These are phyloP conservation scores for Spermophilus dauricus DNA, from an alignment of 2,113 vertebrate species.

Conservation along the genomic window DNA sequence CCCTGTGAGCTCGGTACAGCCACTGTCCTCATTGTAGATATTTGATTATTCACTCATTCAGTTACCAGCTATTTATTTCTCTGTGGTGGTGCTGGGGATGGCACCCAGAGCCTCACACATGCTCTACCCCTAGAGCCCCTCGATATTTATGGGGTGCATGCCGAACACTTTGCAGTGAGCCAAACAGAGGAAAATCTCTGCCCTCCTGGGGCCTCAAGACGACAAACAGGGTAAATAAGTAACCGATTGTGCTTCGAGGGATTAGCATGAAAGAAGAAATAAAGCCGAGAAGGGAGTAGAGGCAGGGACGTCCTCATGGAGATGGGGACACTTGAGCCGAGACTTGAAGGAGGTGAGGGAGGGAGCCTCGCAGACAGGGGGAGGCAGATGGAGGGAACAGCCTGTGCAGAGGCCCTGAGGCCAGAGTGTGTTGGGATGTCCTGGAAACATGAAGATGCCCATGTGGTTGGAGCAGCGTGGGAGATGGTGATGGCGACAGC, in stretches of 20 bases:
- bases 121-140: background rate
- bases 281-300: background rate
- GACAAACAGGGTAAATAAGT: background rate
- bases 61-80: background rate
- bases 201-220: background rate
- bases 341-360: background rate
- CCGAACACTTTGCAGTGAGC: background rate
- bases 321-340: background rate
- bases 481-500: background rate
- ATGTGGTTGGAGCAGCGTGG: background rate
- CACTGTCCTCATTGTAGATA: rapidly evolving
- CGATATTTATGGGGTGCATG: background rate
- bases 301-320: background rate
- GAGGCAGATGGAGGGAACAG: background rate
- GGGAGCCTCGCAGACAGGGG: background rate
- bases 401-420: slow-evolving; percentile 30
- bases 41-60: background rate
- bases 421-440: background rate
- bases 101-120: background rate
- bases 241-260: background rate
- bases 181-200: background rate
- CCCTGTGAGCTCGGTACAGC: rapidly evolving
- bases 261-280: background rate
- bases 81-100: background rate
- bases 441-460: no score